These are phyloP conservation scores for Hypercompe scribonia DNA, from an alignment of 2,888 invertebrate species.

Conservation along the genomic window DNA sequence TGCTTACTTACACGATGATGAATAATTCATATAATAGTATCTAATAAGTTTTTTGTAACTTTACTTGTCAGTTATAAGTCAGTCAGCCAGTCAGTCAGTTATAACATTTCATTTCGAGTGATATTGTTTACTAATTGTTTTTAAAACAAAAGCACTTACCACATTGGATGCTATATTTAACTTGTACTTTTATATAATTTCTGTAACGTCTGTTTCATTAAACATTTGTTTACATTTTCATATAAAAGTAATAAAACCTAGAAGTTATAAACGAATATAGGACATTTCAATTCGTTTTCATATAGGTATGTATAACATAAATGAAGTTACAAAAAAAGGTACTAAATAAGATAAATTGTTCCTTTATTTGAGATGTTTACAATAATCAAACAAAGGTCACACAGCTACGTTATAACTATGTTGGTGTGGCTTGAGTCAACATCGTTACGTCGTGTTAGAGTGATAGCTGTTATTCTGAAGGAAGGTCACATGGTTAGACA, in stretches of 20 bases:
- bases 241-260: background rate
- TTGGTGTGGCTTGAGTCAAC: background rate
- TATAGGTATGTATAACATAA: background rate
- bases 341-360: background rate
- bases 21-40: too few relatives aligned
- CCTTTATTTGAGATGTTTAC: background rate
- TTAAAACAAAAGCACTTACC: background rate
- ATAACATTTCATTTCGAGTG: too few relatives aligned
- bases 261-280: too few relatives aligned
- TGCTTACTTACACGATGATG: too few relatives aligned
- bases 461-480: background rate
- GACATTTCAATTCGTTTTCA: background rate
- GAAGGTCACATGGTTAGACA: background rate
- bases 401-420: background rate
- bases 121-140: background rate
- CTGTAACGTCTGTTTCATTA: background rate
- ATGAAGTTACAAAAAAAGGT: background rate
- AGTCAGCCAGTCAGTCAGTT: too few relatives aligned
- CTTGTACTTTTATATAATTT: too few relatives aligned
- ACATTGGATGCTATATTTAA: background rate
- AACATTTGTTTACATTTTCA: too few relatives aligned
- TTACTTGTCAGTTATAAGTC: too few relatives aligned
- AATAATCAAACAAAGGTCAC: background rate
- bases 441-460: background rate
- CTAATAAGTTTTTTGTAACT: too few relatives aligned